Conservation (phyloP, 2,888 invertebrate genomes). For the Electrophaes corylata region DNA sequence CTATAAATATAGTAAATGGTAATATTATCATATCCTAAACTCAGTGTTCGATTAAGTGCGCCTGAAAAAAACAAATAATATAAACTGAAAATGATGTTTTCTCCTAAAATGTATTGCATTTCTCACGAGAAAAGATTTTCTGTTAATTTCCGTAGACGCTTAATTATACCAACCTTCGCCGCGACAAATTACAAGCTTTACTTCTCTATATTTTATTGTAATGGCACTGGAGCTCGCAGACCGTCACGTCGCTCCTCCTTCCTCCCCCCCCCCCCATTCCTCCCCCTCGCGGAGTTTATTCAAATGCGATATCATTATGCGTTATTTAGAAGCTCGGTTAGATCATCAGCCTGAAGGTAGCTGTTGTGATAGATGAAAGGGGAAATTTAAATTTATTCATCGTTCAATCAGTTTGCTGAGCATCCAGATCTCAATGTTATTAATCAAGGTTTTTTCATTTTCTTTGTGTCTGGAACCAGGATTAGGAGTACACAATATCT, state of each 20-base stretch:
- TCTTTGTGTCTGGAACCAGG: too few relatives aligned
- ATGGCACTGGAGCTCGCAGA: constrained; percentile 17
- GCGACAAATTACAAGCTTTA: constrained; percentile 6
- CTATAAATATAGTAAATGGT: too few relatives aligned
- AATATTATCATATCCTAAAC: too few relatives aligned
- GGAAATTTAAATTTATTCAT: constrained; percentile 20
- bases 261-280: neutral
- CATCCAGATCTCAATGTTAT: neutral
- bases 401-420: neutral
- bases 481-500: too few relatives aligned
- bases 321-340: constrained; percentile 19
- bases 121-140: neutral
- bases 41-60: too few relatives aligned
- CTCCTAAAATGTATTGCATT: neutral
- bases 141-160: constrained; percentile 1
- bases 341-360: constrained; percentile 13
- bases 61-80: too few relatives aligned
- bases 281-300: constrained; percentile 21
- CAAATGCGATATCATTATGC: constrained; percentile 22
- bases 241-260: neutral
- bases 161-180: constrained; percentile 1
- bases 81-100: too few relatives aligned
- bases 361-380: constrained; percentile 9
- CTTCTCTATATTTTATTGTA: constrained; percentile 25
- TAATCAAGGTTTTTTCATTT: neutral